Conservation (phyloP, 1,140 invertebrate species). For the Caenorhabditis tropicalis region DNA sequence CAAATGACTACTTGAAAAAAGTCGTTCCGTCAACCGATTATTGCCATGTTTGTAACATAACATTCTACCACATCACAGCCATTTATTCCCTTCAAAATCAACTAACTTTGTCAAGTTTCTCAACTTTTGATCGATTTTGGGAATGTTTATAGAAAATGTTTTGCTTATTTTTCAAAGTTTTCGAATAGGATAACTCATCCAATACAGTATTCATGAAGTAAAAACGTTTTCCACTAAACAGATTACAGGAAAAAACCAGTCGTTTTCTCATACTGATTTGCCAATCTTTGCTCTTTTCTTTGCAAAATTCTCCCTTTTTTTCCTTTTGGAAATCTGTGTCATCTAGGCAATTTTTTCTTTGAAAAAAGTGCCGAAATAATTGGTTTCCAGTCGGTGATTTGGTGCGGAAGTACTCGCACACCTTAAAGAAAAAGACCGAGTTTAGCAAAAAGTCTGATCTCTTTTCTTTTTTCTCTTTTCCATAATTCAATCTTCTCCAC, state of each 20-base stretch:
- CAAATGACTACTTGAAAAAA: neutral
- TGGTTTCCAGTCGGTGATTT: conserved; percentile 35
- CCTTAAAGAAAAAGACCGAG: neutral
- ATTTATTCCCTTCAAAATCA: neutral
- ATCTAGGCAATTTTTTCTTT: neutral
- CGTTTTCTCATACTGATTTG: neutral
- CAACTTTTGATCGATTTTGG: no score
- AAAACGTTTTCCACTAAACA: neutral
- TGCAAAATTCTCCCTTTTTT: neutral
- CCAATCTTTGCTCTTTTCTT: conserved; percentile 29
- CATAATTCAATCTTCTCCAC: neutral
- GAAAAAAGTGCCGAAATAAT: conserved; percentile 28
- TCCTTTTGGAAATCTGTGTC: neutral
- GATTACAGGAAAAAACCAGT: neutral
- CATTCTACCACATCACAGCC: neutral
- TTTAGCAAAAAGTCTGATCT: conserved; percentile 9
- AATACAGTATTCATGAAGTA: neutral
- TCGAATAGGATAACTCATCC: no score
- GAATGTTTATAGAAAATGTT: no score
- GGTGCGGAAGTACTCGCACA: conserved; percentile 1
- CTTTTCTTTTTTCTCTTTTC: conserved; percentile 31
- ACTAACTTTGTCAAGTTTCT: neutral
- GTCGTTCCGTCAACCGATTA: neutral
- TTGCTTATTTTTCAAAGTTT: no score
- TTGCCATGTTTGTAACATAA: conserved; percentile 22